These are phyloP conservation scores for Coronaproctus castanopsis DNA, from an alignment of 2,888 invertebrate species.

Conservation along the genomic window DNA sequence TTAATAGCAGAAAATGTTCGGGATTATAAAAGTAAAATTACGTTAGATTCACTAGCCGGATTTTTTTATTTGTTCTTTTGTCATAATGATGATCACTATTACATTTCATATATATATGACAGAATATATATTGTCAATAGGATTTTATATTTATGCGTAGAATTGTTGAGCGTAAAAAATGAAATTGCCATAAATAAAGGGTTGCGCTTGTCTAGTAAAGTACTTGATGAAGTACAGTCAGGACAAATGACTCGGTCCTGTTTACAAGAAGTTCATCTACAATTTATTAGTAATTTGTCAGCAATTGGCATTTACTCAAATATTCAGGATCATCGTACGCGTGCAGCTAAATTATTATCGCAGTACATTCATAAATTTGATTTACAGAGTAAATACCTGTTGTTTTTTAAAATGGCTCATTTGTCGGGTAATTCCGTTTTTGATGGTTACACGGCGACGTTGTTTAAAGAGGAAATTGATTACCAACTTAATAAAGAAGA, in stretches of 20 bases:
- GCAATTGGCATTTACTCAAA: constrained; percentile 1
- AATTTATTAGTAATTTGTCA: background rate
- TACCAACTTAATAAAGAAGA: background rate
- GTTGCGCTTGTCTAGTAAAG: background rate
- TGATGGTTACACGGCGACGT: constrained; percentile 2
- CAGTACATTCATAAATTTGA: constrained; percentile 2
- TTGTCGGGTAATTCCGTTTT: background rate
- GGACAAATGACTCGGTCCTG: background rate
- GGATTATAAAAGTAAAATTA: background rate
- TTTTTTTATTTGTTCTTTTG: background rate
- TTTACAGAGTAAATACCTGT: background rate
- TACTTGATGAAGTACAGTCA: background rate
- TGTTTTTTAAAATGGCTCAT: background rate
- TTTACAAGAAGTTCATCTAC: constrained; percentile 1
- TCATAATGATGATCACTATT: background rate
- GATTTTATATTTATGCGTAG: background rate
- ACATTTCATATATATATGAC: constrained; percentile 1
- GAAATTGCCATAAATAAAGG: constrained; percentile 5
- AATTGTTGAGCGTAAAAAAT: background rate
- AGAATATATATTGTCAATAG: constrained; percentile 5
- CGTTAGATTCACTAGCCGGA: background rate
- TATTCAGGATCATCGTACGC: constrained; percentile 4
- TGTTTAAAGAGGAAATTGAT: background rate
- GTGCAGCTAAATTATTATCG: background rate
- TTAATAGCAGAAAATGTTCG: background rate